Evolutionary conservation across 2,888 invertebrate species (phyloP).

Genomic region (Eubasilissa splendida): DNA sequence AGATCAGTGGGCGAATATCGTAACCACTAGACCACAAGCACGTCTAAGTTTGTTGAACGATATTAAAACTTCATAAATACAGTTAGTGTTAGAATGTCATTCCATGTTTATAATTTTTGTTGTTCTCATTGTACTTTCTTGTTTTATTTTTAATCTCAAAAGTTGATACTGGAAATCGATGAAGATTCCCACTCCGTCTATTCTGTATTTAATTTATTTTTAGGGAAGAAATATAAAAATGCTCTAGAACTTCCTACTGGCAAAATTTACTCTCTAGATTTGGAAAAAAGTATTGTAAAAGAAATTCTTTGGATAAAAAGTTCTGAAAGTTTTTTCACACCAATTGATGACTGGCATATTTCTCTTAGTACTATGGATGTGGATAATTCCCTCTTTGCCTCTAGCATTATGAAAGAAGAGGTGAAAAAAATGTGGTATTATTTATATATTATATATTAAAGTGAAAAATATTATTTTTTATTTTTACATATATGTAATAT

Average conservation of each 20-base stretch:
- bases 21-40: too few species aligned
- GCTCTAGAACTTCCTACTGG: conserved; percentile 77
- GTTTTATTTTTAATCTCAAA: too few species aligned
- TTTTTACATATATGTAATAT: conserved; percentile 11
- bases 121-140: too few species aligned
- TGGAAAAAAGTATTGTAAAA: conserved; percentile 63
- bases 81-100: too few species aligned
- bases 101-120: too few species aligned
- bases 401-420: conserved; percentile 50
- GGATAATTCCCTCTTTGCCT: conserved; percentile 59
- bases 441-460: too few species aligned
- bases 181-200: too few species aligned
- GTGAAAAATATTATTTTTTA: conserved; percentile 38
- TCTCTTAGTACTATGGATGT: conserved; percentile 23
- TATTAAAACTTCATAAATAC: too few species aligned
- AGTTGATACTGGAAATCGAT: too few species aligned
- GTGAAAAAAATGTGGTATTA: background rate
- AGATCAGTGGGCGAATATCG: too few species aligned
- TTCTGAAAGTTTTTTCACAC: background rate
- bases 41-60: too few species aligned
- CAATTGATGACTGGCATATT: conserved; percentile 43
- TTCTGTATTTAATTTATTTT: conserved; percentile 56
- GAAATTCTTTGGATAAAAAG: conserved; percentile 63
- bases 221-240: conserved; percentile 66
- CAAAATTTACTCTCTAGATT: conserved; percentile 73